A percentile compares a stretch with the other conserved stretches of the same genome.
Evolutionary conservation across 2,113 vertebrate species (phyloP).

Genomic region (Baryphthengus martii): DNA sequence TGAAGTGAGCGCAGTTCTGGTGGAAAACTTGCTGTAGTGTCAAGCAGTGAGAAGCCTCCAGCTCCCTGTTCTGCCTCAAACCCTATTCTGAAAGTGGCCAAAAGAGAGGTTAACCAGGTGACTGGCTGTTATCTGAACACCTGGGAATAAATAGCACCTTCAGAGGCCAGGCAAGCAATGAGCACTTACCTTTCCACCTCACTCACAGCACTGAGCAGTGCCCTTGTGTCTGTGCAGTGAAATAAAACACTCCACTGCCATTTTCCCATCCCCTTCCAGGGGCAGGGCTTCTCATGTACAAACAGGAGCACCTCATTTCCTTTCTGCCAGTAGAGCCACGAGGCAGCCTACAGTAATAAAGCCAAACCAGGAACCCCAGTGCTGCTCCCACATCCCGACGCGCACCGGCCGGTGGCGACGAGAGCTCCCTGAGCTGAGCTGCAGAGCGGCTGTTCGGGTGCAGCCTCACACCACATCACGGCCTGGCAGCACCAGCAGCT

Average conservation of each 20-base stretch:
- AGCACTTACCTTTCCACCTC: neutral
- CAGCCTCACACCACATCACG: neutral
- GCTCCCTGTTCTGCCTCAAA: neutral
- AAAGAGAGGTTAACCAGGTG: neutral
- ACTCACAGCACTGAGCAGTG: neutral
- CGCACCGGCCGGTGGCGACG: fast-evolving
- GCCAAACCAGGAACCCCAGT: neutral
- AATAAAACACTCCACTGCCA: neutral
- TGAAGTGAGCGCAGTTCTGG: neutral
- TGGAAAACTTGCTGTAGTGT: neutral
- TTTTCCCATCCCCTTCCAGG: neutral
- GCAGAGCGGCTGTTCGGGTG: fast-evolving
- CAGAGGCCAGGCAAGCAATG: neutral
- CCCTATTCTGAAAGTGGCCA: neutral
- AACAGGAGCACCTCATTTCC: neutral
- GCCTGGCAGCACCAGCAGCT: neutral
- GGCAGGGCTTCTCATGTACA: neutral
- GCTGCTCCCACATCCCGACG: neutral
- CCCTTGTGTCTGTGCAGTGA: neutral
- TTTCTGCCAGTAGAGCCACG: neutral
- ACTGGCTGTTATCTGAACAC: neutral
- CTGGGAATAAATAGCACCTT: neutral
- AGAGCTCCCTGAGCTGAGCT: neutral
- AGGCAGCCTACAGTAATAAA: neutral
- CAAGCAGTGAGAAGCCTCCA: neutral